Base-by-base conservation (phyloP, 2,113 vertebrate species). In the Brevimyrus niger region DNA sequence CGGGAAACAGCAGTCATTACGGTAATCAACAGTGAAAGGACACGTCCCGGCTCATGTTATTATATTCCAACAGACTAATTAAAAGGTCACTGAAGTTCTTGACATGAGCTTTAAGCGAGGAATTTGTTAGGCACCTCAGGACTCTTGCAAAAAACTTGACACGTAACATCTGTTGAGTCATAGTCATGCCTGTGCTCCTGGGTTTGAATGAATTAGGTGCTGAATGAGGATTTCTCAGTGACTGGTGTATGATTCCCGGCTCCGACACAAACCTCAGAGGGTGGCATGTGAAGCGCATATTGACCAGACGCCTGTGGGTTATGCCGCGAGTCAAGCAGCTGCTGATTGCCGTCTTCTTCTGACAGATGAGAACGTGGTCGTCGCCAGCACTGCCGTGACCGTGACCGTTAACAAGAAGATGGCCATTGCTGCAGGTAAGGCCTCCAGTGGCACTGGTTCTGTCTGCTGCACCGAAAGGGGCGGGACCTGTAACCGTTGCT, bases 381-480 rank as follows among this genome's bases (percentile, higher is more conserved):
- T 97, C 0, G 94, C 96, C 1, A 96, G 97, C 95, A 99, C 98
- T 0, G 94, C 97, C 2, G 94, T 98, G 65, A 93, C 97, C 0
- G 97, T 99, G 89, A 94, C 95, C 0, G 97, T 97, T 91, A 96
- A 96, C 23, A 95, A 96, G 92, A 99, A 97, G 94, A 97, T 95
- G 0, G 97, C 97, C 90, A 94, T 99, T 9, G 97, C 97, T 90
- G 98, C 97, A 99, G 98, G 98, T 99, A 98, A 93, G 97, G 91
- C 15, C 38, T 13, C 58, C 3, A 23, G 17, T 42, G 48, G 51
- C 21, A 53, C 10, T 8, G 89, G 21, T 90, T 90, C 21, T 53
- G 10, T 88, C 35, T 61, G 31, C n/a, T 23, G 27, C 21, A 8
- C 46, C 21, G 31, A 27, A 6, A 38, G 88, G 35, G 87, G 17